Evolutionary conservation across 1,140 invertebrate species (phyloP).

Genomic region (Spodoptera frugiperda): DNA sequence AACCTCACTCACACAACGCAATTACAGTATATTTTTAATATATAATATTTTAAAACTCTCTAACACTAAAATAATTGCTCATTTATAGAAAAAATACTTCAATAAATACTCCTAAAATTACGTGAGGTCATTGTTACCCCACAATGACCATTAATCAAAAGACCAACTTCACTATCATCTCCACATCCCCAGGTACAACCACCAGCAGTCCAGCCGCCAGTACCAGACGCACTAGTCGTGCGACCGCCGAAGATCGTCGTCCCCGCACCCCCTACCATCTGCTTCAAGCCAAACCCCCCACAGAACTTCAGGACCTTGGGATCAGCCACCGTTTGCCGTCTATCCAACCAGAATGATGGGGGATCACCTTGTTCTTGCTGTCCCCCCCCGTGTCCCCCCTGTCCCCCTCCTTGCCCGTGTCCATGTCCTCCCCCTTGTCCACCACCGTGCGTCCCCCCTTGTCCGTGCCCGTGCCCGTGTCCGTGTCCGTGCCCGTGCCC

Average conservation of each 20-base stretch:
- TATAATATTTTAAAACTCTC: too few species aligned
- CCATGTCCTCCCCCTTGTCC: neutral
- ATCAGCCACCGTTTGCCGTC: slow-evolving; percentile 49
- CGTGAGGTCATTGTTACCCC: too few species aligned
- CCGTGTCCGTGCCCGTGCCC: too few species aligned
- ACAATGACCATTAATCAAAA: too few species aligned
- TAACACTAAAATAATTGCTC: too few species aligned
- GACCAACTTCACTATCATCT: neutral
- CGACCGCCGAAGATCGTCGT: slow-evolving; percentile 67
- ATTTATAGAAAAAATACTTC: too few species aligned
- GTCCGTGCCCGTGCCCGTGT: too few species aligned
- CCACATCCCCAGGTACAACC: slow-evolving; percentile 65
- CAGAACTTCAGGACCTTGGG: slow-evolving; percentile 61
- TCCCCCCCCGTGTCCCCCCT: slow-evolving; percentile 7
- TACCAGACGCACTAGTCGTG: slow-evolving; percentile 60
- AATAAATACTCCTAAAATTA: too few species aligned
- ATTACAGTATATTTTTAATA: too few species aligned
- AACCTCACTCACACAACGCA: too few species aligned
- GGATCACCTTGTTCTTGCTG: neutral
- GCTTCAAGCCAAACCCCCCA: slow-evolving; percentile 67
- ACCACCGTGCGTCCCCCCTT: neutral
- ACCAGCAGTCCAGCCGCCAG: slow-evolving; percentile 57
- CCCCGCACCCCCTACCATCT: slow-evolving; percentile 65
- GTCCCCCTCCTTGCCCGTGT: neutral
- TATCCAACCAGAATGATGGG: slow-evolving; percentile 12